phyloP scores from a whole-genome alignment of 2,113 vertebrate genomes.

The Pseudorasbora parva region DNA sequence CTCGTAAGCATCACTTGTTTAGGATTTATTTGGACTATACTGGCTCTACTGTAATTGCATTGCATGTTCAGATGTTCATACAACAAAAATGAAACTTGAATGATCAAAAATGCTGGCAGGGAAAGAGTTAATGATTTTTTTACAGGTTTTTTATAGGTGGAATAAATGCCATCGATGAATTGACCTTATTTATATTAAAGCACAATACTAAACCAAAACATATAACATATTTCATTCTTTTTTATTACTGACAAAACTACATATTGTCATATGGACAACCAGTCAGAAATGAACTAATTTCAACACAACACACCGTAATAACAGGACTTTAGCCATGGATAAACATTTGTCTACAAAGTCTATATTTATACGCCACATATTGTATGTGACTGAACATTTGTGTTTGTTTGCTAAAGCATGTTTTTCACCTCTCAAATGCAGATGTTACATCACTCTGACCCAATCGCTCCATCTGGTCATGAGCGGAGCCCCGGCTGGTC shows the following conservation, averaged over 20 bases:
- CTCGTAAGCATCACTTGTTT: not conserved
- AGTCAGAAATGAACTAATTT: not conserved
- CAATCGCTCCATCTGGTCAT: conserved; percentile 94
- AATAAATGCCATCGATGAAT: too few relatives aligned
- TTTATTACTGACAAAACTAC: too few relatives aligned
- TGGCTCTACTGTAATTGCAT: not conserved
- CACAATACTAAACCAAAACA: too few relatives aligned
- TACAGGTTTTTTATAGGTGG: too few relatives aligned
- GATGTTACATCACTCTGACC: conserved; percentile 72
- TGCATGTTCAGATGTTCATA: too few relatives aligned
- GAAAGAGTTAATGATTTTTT: too few relatives aligned
- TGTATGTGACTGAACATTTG: not conserved
- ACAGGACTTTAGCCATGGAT: too few relatives aligned
- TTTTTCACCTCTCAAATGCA: not conserved
- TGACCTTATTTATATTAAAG: too few relatives aligned
- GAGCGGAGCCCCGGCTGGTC: conserved; percentile 92
- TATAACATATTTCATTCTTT: too few relatives aligned
- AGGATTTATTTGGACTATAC: not conserved
- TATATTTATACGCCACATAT: not conserved
- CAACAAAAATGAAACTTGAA: too few relatives aligned
- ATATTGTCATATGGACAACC: not conserved
- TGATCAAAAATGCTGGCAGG: too few relatives aligned
- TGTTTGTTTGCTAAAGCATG: not conserved
- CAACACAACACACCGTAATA: not conserved
- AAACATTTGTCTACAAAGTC: not conserved